Base-by-base conservation (phyloP, 2,113 vertebrate species). In the Pelecanoides urinatrix region DNA sequence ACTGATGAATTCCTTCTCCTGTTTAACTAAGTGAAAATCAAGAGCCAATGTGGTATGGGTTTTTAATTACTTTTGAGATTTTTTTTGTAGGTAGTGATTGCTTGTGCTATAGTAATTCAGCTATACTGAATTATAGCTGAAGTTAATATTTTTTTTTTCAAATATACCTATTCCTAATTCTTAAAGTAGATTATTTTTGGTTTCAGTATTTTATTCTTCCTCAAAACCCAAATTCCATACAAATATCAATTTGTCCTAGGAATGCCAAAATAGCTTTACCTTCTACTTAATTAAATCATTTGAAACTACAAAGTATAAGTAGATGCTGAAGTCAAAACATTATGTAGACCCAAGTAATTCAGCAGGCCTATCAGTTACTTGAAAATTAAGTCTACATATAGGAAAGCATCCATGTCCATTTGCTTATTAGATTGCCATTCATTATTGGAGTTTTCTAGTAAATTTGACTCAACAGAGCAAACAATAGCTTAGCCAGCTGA, bases 1-100 rank as follows among this genome's bases (percentile, higher is more conserved):
- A 88, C 70, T 61, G 72, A 92, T 81, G 29, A 84, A 90, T 93
- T 97, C 87, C 95, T 91, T 91, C 91, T 96, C 73, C 67, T 67
- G 72, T 84, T 88, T 79, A 84, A 63, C 61, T 73, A 68, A 86
- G 63, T 92, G 88, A 96, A 93, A 97, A 94, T 93, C 47, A 77
- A 55, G 40, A 75, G 18, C 22, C 58, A 79, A 2, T 25, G 17
- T 89, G 87, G 50, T 92, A 92, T 52, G 71, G 47, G 11, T 21
- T 95, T 97, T 92, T 67, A 92, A 87, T 87, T 82, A 84, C 83
- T 78, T 85, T 78, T 95, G 83, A 85, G 78, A 90, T 59, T 42
- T 68, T 96, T 96, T 96, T 50, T 77, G 20, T 62, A 72, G 13
- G 19, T 50, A 27, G 16, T 26, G 13, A 47, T 58, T 2, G 1